These are phyloP conservation scores for Thyatira batis DNA, from an alignment of 2,888 invertebrate genomes.

Conservation along the genomic window DNA sequence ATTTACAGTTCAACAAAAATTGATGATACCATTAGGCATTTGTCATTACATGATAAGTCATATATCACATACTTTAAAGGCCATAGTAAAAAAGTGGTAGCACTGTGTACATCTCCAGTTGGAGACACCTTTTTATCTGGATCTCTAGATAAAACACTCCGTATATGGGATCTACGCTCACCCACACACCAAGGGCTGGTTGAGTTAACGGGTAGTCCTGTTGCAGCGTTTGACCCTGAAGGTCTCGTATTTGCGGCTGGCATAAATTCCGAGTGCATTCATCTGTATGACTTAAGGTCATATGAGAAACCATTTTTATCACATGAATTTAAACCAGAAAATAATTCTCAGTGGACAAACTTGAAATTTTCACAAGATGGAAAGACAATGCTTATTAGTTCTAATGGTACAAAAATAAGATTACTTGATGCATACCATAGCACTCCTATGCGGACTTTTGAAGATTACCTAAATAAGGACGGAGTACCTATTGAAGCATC, in stretches of 20 bases:
- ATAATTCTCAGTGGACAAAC: constrained; percentile 99
- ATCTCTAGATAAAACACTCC: constrained; percentile 96
- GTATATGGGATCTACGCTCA: constrained; percentile 98
- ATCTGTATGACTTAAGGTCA: constrained; percentile 97
- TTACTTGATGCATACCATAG: constrained; percentile 98
- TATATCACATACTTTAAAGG: constrained; percentile 99
- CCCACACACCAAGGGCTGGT: constrained; percentile 99
- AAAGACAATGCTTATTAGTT: constrained; percentile 97
- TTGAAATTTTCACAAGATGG: constrained; percentile 98
- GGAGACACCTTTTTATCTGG: constrained; percentile 99
- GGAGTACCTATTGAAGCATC: constrained; percentile 98
- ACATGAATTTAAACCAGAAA: constrained; percentile 96
- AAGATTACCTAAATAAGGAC: constrained; percentile 96
- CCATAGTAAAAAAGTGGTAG: constrained; percentile 98
- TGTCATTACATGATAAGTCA: constrained; percentile 99
- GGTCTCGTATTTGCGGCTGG: constrained; percentile 98
- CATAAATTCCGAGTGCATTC: constrained; percentile 98
- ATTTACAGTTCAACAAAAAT: constrained; percentile 99
- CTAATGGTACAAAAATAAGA: constrained; percentile 96
- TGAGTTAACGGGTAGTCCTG: constrained; percentile 97
- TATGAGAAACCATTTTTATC: constrained; percentile 99
- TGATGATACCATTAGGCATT: constrained; percentile 98
- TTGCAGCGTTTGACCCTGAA: constrained; percentile 99
- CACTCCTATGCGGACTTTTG: constrained; percentile 95
- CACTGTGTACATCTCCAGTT: constrained; percentile 98